Conservation (phyloP, 1,140 invertebrate species). For the Apis dorsata region DNA sequence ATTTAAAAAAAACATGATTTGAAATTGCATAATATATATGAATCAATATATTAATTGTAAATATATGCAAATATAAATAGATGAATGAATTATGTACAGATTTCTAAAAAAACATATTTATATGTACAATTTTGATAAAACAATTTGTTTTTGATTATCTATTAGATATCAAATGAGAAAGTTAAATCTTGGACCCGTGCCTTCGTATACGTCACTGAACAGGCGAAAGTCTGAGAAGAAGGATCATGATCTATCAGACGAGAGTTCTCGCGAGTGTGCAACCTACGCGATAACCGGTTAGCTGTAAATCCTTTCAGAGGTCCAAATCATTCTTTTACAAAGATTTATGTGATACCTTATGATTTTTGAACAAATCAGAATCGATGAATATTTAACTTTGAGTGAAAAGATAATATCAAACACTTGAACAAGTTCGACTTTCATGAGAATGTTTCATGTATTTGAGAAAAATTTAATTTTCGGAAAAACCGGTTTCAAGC, state of each 20-base stretch:
- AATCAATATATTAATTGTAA: not conserved
- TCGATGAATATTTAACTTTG: not conserved
- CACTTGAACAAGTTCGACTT: too few relatives aligned
- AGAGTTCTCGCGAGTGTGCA: constrained; percentile 27
- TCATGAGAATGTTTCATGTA: not conserved
- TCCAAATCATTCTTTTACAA: constrained; percentile 32
- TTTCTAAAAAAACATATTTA: too few relatives aligned
- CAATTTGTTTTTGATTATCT: not conserved
- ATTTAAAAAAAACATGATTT: constrained; percentile 3
- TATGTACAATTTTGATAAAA: not conserved
- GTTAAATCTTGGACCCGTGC: constrained; percentile 1
- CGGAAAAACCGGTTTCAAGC: constrained; percentile 36
- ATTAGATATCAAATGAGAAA: not conserved
- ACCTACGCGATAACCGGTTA: constrained; percentile 42
- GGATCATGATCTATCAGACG: constrained; percentile 43
- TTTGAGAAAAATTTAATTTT: constrained; percentile 36
- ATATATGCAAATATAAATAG: too few relatives aligned
- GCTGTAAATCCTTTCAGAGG: constrained; percentile 46
- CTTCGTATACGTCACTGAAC: constrained; percentile 26
- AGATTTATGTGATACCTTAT: constrained; percentile 5
- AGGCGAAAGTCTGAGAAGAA: constrained; percentile 44
- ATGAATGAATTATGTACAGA: too few relatives aligned
- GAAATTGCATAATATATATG: not conserved
- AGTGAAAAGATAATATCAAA: not conserved
- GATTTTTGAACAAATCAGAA: not conserved